These are phyloP conservation scores for Drosophila merina DNA, from an alignment of 2,888 invertebrate genomes.

Conservation along the genomic window DNA sequence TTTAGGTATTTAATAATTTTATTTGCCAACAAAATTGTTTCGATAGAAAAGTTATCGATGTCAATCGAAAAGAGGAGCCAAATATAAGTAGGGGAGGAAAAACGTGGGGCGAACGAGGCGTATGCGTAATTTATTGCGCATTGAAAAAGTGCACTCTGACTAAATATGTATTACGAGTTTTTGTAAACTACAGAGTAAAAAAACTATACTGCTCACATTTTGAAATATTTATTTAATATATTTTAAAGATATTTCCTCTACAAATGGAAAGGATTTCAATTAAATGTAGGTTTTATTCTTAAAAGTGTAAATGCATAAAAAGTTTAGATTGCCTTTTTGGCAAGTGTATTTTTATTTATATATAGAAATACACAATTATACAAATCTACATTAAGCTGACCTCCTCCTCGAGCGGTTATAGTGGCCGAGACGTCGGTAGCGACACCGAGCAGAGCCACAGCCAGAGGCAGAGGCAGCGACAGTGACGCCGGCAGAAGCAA, in stretches of 20 bases:
- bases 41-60: constrained; percentile 35
- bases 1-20: not conserved
- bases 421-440: constrained; percentile 16
- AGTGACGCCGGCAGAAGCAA: constrained; percentile 21
- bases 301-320: too few species aligned
- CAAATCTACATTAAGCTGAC: constrained; percentile 73
- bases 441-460: too few species aligned
- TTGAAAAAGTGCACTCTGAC: constrained; percentile 45
- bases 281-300: too few species aligned
- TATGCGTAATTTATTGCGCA: constrained; percentile 74
- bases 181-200: constrained; percentile 9
- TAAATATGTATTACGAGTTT: constrained; percentile 29
- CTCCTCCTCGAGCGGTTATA: constrained; percentile 58
- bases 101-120: constrained; percentile 4
- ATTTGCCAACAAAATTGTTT: constrained; percentile 10
- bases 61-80: not conserved
- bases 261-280: too few species aligned
- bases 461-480: constrained; percentile 27
- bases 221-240: not conserved
- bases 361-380: constrained; percentile 45
- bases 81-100: not conserved
- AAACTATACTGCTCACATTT: not conserved
- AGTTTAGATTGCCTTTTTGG: too few species aligned
- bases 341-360: constrained; percentile 4
- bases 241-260: not conserved